A percentile compares a stretch with the other conserved stretches of the same genome.
Conservation (phyloP, 37 sponge, comb jelly and placozoan species). For the Chondrosia reniformis region DNA sequence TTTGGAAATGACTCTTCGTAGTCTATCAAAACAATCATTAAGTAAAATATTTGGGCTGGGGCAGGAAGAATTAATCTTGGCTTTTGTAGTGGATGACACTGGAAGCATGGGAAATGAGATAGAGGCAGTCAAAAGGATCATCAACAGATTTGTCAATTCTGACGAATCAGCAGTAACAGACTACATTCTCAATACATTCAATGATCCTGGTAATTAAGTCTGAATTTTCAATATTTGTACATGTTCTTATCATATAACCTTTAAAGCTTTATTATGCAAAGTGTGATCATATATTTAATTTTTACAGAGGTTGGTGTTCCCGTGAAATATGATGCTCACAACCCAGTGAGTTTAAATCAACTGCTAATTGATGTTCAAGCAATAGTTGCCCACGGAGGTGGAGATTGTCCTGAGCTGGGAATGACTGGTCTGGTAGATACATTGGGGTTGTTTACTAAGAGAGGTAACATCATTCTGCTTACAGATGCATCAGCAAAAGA, state of each 20-base stretch:
- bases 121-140: neutral
- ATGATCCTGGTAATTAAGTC: slow-evolving; percentile 18
- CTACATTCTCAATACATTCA: slow-evolving; percentile 16
- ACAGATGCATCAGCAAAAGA: slow-evolving; percentile 31
- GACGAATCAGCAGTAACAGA: neutral
- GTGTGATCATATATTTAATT: neutral
- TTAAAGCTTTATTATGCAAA: neutral
- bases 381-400: slow-evolving; percentile 17
- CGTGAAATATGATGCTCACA: slow-evolving; percentile 1
- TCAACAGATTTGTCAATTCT: neutral
- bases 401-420: slow-evolving; percentile 33
- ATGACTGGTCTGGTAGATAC: slow-evolving; percentile 31
- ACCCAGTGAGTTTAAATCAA: neutral
- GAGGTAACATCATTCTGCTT: slow-evolving; percentile 19
- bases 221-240: neutral
- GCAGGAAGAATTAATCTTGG: neutral
- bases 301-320: slow-evolving; percentile 19
- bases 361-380: slow-evolving; percentile 3
- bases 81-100: slow-evolving; percentile 25
- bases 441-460: neutral
- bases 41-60: slow-evolving; percentile 11
- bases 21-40: neutral
- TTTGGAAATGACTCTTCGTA: neutral
- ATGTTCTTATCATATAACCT: neutral
- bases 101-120: slow-evolving; percentile 12